Evolutionary conservation across 1,140 invertebrate species (phyloP).

Genomic region (Heliconius hermathena): DNA sequence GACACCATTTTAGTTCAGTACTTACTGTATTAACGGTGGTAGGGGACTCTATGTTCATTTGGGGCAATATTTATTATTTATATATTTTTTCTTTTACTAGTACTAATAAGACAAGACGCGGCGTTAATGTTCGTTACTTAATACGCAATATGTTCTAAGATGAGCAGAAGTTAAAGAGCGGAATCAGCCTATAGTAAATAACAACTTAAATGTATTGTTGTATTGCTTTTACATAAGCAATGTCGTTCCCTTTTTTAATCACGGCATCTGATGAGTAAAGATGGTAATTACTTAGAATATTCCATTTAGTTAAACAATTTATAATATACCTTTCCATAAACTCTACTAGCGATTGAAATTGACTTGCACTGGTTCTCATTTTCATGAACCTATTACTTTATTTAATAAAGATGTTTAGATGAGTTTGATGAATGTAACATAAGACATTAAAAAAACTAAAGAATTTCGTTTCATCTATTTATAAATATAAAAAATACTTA

Average conservation of each 20-base stretch:
- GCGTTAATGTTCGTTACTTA: background rate
- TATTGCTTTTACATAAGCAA: too few species aligned
- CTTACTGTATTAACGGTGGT: background rate
- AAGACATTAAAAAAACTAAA: background rate
- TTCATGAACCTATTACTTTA: background rate
- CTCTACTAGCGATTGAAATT: conserved; percentile 3
- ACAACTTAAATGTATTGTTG: background rate
- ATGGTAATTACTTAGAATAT: background rate
- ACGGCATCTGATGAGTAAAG: background rate
- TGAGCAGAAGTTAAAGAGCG: background rate
- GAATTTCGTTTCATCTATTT: background rate
- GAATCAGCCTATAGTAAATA: background rate
- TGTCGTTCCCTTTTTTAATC: background rate
- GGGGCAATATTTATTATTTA: background rate
- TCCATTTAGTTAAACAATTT: background rate
- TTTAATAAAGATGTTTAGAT: background rate
- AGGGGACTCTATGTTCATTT: background rate
- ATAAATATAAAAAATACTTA: background rate
- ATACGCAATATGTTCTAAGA: background rate
- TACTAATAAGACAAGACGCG: background rate
- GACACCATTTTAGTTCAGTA: background rate
- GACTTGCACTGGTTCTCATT: conserved; percentile 6
- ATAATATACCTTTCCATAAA: background rate
- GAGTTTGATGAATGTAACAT: background rate
- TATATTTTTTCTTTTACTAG: background rate